phyloP scores from a whole-genome alignment of 2,797 vertebrate species.

The Alauda arvensis region DNA sequence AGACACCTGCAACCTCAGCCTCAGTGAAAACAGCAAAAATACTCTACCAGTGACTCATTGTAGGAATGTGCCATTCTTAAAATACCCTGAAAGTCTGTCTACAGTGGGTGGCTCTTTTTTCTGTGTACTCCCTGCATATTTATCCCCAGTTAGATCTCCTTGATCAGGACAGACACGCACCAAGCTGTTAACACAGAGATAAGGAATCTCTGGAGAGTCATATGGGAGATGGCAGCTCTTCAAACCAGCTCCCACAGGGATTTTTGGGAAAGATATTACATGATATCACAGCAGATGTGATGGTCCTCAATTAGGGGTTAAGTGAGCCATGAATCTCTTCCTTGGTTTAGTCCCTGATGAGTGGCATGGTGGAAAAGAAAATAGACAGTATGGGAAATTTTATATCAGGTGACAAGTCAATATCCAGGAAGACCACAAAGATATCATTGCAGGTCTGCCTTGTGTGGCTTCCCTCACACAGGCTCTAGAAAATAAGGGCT shows the following conservation, averaged over 20 bases:
- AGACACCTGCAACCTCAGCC: not conserved
- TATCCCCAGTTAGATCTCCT: not conserved
- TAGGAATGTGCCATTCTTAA: not conserved
- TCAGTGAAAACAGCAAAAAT: not conserved
- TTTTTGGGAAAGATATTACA: not conserved
- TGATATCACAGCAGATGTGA: not conserved
- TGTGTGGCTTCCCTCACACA: not conserved
- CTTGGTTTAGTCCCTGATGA: not conserved
- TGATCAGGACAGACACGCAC: not conserved
- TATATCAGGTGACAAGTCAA: not conserved
- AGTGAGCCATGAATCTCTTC: not conserved
- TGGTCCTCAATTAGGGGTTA: not conserved
- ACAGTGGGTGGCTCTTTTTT: accelerated
- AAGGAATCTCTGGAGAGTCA: not conserved
- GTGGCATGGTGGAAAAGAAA: not conserved
- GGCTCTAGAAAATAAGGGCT: not conserved
- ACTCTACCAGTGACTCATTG: not conserved
- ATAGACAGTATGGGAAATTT: not conserved
- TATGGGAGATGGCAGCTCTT: not conserved
- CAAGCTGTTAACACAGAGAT: not conserved
- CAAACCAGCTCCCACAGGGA: not conserved
- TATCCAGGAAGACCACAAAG: not conserved
- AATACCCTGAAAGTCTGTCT: not conserved
- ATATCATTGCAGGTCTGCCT: not conserved
- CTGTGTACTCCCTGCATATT: accelerated